phyloP scores from a whole-genome alignment of 2,113 vertebrate species.

The Pipra filicauda region DNA sequence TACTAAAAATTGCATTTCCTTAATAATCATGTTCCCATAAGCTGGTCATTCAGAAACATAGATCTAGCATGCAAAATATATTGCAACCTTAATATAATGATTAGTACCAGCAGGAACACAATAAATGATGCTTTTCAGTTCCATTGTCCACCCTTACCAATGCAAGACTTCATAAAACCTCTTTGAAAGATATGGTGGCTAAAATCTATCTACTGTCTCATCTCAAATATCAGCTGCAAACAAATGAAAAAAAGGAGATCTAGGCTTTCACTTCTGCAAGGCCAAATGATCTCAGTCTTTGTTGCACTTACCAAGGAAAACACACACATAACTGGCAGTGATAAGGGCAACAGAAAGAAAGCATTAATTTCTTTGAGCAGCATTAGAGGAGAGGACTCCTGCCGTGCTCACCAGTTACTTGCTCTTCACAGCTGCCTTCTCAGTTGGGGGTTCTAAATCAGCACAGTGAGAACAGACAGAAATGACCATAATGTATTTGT shows the following conservation, averaged over 20 bases:
- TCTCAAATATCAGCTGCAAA: neutral
- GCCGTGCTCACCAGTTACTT: conserved; percentile 45
- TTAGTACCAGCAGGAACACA: neutral
- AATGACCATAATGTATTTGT: conserved; percentile 40
- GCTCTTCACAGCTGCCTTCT: conserved; percentile 68
- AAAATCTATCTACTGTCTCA: conserved; percentile 2
- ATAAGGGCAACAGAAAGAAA: conserved; percentile 55
- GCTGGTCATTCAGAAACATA: neutral
- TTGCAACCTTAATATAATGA: neutral
- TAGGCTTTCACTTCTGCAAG: conserved; percentile 2
- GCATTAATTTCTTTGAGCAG: conserved; percentile 49
- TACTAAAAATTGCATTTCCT: neutral
- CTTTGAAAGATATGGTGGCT: neutral
- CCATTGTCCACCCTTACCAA: neutral
- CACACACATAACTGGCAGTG: conserved; percentile 27
- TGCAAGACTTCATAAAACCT: neutral
- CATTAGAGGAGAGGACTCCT: conserved; percentile 44
- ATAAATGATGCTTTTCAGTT: rapidly evolving
- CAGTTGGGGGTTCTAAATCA: conserved; percentile 66
- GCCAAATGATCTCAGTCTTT: neutral
- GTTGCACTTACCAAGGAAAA: conserved; percentile 8
- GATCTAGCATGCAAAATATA: neutral
- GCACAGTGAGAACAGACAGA: conserved; percentile 40
- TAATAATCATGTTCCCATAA: neutral
- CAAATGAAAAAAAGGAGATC: neutral